Evolutionary conservation across 2,797 vertebrate genomes (phyloP), one percentile per base, ranked within the genome.

Genomic region (Eupleurogrammus muticus): DNA sequence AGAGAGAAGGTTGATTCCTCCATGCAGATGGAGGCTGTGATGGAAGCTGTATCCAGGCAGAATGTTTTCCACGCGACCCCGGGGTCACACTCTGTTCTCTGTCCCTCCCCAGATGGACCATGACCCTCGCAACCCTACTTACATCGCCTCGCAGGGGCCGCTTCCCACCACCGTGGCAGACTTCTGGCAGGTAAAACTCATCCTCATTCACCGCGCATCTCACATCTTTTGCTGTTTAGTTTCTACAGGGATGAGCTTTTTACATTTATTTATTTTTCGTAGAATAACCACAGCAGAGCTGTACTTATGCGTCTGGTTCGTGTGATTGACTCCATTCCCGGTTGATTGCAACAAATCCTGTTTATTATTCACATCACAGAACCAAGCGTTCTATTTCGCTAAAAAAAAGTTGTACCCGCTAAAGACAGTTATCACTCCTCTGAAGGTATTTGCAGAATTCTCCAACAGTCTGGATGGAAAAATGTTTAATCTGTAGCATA

Each of bases 101-200:
- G 73, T 80, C 78, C 82, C 78, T 28, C 28, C n/a, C 21, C 92
- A 99, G 98, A 98, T 97, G 97, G 98, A 99, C 81, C 98, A 97
- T 24, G 98, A 99, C 89, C 98, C 98, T 0, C 92, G 97, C 73
- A 99, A 96, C 70, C 98, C 98, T 0, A 96, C 96, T 0, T 99
- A 99, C 84, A 97, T 99, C 74, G 93, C 96, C 72, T 94, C 97
- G 52, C 98, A 99, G 86, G 98, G 97, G 42, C 96, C 98, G 0
- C 95, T 99, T 66, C 94, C 96, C 2, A 92, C 96, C 77, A 99
- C 98, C 0, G 96, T 97, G 4, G 94, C 96, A 0, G 98, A 99
- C 90, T 99, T 99, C 91, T 99, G 98, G 98, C 98, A 99, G 96
- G 98, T 98, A 94, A 94, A 67, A 42, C 54, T 62, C 72, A 49